Conservation (phyloP, 2,888 invertebrate species). For the Autographa gamma region DNA sequence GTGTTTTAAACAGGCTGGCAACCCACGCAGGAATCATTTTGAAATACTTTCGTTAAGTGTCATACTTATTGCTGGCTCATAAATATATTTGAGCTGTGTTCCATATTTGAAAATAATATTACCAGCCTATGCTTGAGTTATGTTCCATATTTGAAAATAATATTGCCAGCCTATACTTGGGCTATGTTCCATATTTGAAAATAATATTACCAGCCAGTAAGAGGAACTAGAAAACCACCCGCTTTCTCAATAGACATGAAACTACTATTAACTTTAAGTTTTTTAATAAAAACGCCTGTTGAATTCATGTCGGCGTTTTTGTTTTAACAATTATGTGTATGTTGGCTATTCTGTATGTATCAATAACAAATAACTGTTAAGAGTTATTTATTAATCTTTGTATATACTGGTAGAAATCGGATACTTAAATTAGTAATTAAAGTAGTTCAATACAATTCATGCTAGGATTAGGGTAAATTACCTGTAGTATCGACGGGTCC, state of each 20-base stretch:
- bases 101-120: neutral
- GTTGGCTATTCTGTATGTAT: too few species aligned
- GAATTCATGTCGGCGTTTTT: too few species aligned
- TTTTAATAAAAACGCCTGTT: too few species aligned
- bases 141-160: neutral
- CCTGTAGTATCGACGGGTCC: constrained; percentile 85
- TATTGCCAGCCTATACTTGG: neutral
- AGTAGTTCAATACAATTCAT: neutral
- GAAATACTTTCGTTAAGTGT: neutral
- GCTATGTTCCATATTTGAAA: neutral
- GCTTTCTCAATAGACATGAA: too few species aligned
- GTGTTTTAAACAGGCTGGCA: neutral
- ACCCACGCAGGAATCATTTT: neutral
- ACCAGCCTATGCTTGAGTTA: neutral
- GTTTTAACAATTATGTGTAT: too few species aligned
- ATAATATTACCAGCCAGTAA: neutral
- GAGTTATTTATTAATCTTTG: too few species aligned
- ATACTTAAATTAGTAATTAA: too few species aligned
- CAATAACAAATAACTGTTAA: too few species aligned
- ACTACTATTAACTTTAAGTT: too few species aligned
- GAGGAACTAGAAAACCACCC: too few species aligned
- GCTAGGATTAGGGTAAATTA: constrained; percentile 55
- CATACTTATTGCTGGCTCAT: too few species aligned
- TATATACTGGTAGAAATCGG: too few species aligned
- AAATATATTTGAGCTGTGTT: neutral